These are phyloP conservation scores for Heteropelma amictum DNA, from an alignment of 2,888 invertebrate genomes.

Conservation along the genomic window DNA sequence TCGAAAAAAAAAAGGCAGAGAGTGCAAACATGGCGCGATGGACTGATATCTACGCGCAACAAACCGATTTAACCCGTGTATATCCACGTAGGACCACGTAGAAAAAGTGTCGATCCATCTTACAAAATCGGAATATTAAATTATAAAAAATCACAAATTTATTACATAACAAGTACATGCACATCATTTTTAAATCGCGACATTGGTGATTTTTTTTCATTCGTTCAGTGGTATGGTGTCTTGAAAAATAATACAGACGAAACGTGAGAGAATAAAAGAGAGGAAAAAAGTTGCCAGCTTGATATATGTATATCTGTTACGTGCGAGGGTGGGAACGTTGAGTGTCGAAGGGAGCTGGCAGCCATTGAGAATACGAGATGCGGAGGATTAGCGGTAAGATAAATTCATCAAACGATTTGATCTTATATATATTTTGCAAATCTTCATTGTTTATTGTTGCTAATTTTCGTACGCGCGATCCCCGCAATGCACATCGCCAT, in stretches of 20 bases:
- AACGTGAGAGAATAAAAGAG: background rate
- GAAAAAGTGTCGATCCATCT: background rate
- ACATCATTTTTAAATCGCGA: background rate
- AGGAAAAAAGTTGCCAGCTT: conserved; percentile 9
- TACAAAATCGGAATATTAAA: no score
- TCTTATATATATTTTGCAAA: background rate
- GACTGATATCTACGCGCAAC: conserved; percentile 49
- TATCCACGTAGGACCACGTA: conserved; percentile 32
- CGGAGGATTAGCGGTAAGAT: conserved; percentile 74
- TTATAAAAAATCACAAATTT: no score
- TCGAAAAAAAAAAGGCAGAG: background rate
- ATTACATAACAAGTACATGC: no score
- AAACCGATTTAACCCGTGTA: conserved; percentile 40
- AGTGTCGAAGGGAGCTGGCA: conserved; percentile 34
- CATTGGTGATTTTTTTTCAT: background rate
- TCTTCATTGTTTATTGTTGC: background rate
- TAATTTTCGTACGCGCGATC: background rate
- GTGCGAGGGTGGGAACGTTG: conserved; percentile 25
- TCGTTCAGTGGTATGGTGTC: background rate
- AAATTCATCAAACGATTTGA: background rate
- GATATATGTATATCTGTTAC: conserved; percentile 20
- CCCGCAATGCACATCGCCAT: conserved; percentile 29
- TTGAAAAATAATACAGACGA: conserved; percentile 16
- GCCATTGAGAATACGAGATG: conserved; percentile 67
- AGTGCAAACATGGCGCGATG: conserved; percentile 51